These are phyloP conservation scores for Cyphomyrus discorhynchus DNA, from an alignment of 2,113 vertebrate genomes.

Conservation along the genomic window DNA sequence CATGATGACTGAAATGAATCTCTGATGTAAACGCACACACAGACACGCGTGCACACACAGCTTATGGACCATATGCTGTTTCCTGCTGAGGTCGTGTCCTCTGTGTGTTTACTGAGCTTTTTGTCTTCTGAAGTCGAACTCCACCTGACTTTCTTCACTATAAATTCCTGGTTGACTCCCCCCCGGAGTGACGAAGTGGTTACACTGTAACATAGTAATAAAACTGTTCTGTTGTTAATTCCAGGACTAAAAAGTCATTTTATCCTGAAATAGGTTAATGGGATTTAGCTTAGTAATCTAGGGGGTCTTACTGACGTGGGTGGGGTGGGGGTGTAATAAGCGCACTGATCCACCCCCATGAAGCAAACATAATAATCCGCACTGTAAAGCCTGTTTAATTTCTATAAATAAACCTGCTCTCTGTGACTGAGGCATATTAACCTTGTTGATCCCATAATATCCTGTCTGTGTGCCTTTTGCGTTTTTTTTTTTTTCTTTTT, in stretches of 20 bases:
- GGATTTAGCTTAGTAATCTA: neutral
- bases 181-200: neutral
- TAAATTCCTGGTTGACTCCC: neutral
- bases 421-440: constrained; percentile 17
- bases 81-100: neutral
- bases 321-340: neutral
- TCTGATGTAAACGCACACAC: neutral
- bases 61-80: neutral
- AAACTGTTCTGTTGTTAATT: neutral
- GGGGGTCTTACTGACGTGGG: neutral
- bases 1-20: neutral
- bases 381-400: constrained; percentile 52
- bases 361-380: constrained; percentile 51
- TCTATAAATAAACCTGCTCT: constrained; percentile 47
- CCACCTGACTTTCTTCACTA: neutral
- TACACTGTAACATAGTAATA: neutral
- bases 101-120: neutral
- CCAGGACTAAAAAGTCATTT: neutral
- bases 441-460: neutral
- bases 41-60: neutral
- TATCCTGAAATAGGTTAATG: constrained; percentile 17
- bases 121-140: neutral
- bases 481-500: neutral
- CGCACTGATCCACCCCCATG: constrained; percentile 20
- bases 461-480: neutral